These are phyloP conservation scores for Ophioninae sp. DNA, from an alignment of 2,888 invertebrate genomes.

Conservation along the genomic window DNA sequence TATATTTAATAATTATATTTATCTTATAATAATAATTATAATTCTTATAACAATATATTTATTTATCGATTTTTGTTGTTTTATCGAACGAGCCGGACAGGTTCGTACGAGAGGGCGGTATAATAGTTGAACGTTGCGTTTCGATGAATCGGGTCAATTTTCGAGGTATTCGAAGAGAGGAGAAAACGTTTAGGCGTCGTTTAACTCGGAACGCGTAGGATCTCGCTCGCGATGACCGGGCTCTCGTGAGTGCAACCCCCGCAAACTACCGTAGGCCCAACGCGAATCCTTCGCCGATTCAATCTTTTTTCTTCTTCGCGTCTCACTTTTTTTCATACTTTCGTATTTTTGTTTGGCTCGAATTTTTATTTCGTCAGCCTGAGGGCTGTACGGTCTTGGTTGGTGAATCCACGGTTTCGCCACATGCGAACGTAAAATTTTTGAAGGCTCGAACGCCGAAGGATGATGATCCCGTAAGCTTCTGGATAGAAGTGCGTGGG, in stretches of 20 bases:
- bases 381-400: constrained; percentile 28
- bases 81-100: not conserved
- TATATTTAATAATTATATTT: not conserved
- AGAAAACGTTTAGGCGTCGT: constrained; percentile 61
- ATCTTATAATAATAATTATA: not conserved
- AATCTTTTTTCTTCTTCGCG: constrained; percentile 35
- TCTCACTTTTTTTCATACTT: constrained; percentile 8
- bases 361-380: constrained; percentile 7
- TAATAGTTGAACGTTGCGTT: constrained; percentile 60
- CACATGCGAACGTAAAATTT: constrained; percentile 29
- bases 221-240: constrained; percentile 36
- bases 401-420: constrained; percentile 45
- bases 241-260: constrained; percentile 60
- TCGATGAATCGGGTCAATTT: constrained; percentile 72
- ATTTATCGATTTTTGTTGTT: not conserved
- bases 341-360: constrained; percentile 15
- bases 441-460: not conserved
- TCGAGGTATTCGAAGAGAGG: constrained; percentile 58
- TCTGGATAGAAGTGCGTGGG: not conserved
- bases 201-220: constrained; percentile 40
- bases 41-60: not conserved
- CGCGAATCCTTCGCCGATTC: constrained; percentile 28
- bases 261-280: constrained; percentile 60
- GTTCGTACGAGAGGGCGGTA: not conserved
- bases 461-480: constrained; percentile 6